Percentiles rank a stretch among this genome's conserved stretches.
Conservation (phyloP, 1,140 invertebrate species). For the Macrobrachium rosenbergii region DNA sequence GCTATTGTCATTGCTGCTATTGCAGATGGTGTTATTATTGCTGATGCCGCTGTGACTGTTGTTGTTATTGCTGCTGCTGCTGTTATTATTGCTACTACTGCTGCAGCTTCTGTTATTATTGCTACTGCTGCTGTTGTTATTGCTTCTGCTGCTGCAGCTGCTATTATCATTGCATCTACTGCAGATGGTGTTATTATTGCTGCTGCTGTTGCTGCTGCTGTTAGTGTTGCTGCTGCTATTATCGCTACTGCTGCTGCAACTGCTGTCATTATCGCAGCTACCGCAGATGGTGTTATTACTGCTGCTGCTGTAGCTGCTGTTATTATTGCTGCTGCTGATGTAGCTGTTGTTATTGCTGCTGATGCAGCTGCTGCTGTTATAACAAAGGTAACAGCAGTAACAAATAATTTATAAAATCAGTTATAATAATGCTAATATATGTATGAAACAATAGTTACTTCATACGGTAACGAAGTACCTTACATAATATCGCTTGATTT, state of each 20-base stretch:
- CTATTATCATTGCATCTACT: background rate
- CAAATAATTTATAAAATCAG: too few relatives aligned
- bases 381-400: background rate
- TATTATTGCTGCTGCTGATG: background rate
- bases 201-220: conserved; percentile 1
- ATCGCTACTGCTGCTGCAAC: background rate
- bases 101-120: background rate
- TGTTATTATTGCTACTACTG: background rate
- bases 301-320: background rate
- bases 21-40: background rate
- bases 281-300: background rate
- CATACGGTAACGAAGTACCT: too few relatives aligned
- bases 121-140: background rate
- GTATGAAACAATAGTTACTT: too few relatives aligned
- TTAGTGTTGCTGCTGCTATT: background rate
- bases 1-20: background rate
- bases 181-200: background rate
- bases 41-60: too few relatives aligned
- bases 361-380: background rate
- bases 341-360: background rate
- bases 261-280: background rate
- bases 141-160: background rate
- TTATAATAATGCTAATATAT: too few relatives aligned
- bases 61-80: background rate
- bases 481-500: too few relatives aligned